These are phyloP conservation scores for Lasioglossum zephyrum DNA, from an alignment of 2,888 invertebrate genomes.

Conservation along the genomic window DNA sequence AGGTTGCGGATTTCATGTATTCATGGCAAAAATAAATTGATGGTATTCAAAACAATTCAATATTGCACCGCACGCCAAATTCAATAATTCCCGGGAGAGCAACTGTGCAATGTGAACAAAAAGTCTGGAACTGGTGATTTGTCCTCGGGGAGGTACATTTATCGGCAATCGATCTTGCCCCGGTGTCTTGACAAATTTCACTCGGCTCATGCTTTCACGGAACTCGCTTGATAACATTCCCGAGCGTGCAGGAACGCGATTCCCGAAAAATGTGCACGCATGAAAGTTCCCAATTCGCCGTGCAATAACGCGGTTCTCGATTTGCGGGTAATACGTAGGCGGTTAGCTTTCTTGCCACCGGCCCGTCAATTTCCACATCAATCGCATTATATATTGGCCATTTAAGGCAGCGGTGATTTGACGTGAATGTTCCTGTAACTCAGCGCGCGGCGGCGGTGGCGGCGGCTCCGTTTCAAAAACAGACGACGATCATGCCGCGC, in stretches of 20 bases:
- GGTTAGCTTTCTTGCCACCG: slow-evolving; percentile 3
- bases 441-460: neutral
- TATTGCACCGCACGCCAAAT: too few relatives aligned
- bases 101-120: neutral
- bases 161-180: neutral
- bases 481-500: neutral
- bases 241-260: neutral
- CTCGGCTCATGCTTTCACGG: neutral
- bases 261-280: neutral
- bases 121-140: neutral
- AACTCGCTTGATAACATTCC: neutral
- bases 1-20: too few relatives aligned
- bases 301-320: neutral
- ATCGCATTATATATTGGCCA: neutral
- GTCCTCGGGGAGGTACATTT: neutral
- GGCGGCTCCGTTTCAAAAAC: neutral
- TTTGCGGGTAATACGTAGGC: neutral
- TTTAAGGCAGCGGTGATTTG: neutral
- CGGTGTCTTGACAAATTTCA: neutral
- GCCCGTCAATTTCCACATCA: slow-evolving; percentile 6
- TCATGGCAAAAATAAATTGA: too few relatives aligned
- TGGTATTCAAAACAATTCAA: too few relatives aligned
- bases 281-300: neutral
- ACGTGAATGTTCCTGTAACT: slow-evolving; percentile 3
- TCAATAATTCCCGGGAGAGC: neutral